Percentiles rank a stretch among this genome's conserved stretches.
phyloP scores from a whole-genome alignment of 2,888 invertebrate genomes.

The Drosophila flavopinicola region DNA sequence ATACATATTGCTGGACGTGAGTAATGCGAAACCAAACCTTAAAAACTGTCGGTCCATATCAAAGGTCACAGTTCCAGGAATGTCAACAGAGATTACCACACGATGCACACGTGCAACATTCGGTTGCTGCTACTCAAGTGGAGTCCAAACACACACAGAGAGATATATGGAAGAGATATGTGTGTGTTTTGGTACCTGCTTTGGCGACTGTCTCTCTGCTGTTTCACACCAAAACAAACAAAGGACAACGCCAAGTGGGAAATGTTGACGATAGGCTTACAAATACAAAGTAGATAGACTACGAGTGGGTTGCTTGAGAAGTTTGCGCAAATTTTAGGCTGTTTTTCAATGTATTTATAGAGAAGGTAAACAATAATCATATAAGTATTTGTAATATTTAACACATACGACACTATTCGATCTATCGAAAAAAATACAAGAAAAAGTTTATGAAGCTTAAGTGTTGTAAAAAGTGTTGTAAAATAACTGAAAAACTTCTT shows the following conservation, averaged over 20 bases:
- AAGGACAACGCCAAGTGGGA: slow-evolving; percentile 62
- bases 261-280: slow-evolving; percentile 43
- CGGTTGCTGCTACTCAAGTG: slow-evolving; percentile 55
- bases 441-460: too few relatives aligned
- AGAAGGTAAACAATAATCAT: too few relatives aligned
- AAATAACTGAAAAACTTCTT: too few relatives aligned
- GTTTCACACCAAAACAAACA: slow-evolving; percentile 75
- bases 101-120: slow-evolving; percentile 82
- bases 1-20: slow-evolving; percentile 38
- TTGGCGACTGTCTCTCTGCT: slow-evolving; percentile 19
- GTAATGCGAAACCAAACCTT: slow-evolving; percentile 72
- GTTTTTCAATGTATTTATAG: too few relatives aligned
- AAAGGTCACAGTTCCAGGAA: slow-evolving; percentile 80
- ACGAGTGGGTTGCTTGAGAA: slow-evolving; percentile 15
- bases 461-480: too few relatives aligned
- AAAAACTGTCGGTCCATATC: slow-evolving; percentile 61
- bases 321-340: slow-evolving; percentile 3
- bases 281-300: slow-evolving; percentile 17
- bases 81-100: slow-evolving; percentile 82
- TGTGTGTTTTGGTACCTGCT: slow-evolving; percentile 53
- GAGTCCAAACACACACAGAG: slow-evolving; percentile 22
- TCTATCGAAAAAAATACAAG: too few relatives aligned
- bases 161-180: slow-evolving; percentile 11
- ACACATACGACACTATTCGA: too few relatives aligned
- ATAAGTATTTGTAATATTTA: too few relatives aligned